A percentile compares a stretch with the other conserved stretches of the same genome.
Evolutionary conservation across 2,113 vertebrate species (phyloP).

Genomic region (Upupa epops): DNA sequence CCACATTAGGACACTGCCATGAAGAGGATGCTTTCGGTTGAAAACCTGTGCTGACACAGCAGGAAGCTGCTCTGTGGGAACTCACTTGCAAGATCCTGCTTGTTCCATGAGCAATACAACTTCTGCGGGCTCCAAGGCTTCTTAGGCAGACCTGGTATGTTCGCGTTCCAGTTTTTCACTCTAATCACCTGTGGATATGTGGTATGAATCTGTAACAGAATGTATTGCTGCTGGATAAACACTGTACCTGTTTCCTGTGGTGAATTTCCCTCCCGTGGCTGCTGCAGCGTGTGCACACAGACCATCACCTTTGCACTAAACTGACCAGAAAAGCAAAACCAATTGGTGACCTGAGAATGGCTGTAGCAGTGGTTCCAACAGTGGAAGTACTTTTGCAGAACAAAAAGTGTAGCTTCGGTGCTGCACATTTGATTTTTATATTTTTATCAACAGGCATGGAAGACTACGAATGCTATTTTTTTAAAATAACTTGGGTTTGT

Average conservation of each 20-base stretch:
- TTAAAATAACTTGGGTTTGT: conserved; percentile 59
- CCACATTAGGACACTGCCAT: conserved; percentile 29
- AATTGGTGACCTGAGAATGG: neutral
- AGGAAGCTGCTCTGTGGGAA: neutral
- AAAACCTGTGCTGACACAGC: neutral
- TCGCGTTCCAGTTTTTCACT: neutral
- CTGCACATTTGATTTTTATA: conserved; percentile 56
- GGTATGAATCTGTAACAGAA: conserved; percentile 11
- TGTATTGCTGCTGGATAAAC: conserved; percentile 17
- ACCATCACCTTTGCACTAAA: conserved; percentile 32
- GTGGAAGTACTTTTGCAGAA: conserved; percentile 25
- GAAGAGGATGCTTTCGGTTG: conserved; percentile 8
- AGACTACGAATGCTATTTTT: conserved; percentile 58
- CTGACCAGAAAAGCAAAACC: neutral
- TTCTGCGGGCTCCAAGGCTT: neutral
- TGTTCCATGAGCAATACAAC: neutral
- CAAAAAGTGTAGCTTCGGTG: conserved; percentile 39
- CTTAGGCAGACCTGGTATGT: neutral
- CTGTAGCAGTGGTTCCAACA: neutral
- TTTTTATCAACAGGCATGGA: conserved; percentile 65
- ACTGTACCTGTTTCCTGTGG: conserved; percentile 2
- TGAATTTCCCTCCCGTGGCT: conserved; percentile 15
- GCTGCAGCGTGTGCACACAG: conserved; percentile 22
- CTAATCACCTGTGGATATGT: conserved; percentile 35
- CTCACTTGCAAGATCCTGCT: neutral